These are phyloP conservation scores for Manacus vitellinus DNA, from an alignment of 2,113 vertebrate species.

Conservation along the genomic window DNA sequence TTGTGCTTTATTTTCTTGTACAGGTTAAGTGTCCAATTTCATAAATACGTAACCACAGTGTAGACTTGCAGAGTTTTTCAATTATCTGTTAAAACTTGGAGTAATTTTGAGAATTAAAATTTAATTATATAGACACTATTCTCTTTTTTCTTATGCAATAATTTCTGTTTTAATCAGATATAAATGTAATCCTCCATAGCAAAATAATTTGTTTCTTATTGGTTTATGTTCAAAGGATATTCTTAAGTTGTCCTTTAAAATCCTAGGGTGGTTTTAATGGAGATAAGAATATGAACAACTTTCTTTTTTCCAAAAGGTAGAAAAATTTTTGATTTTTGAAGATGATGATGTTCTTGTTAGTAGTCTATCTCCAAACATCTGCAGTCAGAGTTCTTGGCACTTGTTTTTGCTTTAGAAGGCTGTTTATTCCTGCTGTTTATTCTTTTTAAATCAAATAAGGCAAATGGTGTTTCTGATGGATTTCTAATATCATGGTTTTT, in stretches of 20 bases:
- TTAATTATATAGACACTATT: neutral
- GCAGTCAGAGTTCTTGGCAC: neutral
- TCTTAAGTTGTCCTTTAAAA: neutral
- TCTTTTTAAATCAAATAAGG: neutral
- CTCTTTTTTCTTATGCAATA: neutral
- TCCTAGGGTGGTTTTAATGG: neutral
- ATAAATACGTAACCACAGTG: neutral
- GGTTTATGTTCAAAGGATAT: neutral
- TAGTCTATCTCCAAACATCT: neutral
- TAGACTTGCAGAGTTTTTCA: neutral
- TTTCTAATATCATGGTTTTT: neutral
- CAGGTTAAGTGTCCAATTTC: neutral
- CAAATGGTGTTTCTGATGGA: neutral
- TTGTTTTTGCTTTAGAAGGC: neutral
- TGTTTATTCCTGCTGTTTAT: neutral
- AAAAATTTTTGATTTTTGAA: neutral
- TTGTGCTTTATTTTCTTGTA: neutral
- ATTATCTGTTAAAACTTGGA: neutral
- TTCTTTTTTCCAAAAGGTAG: neutral
- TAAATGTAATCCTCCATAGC: neutral
- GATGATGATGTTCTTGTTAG: neutral
- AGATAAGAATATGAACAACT: neutral
- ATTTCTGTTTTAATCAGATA: constrained; percentile 6
- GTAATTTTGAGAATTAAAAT: neutral
- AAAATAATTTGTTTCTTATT: neutral